Conservation (phyloP, 2,797 vertebrate genomes). For the Clamator glandarius region DNA sequence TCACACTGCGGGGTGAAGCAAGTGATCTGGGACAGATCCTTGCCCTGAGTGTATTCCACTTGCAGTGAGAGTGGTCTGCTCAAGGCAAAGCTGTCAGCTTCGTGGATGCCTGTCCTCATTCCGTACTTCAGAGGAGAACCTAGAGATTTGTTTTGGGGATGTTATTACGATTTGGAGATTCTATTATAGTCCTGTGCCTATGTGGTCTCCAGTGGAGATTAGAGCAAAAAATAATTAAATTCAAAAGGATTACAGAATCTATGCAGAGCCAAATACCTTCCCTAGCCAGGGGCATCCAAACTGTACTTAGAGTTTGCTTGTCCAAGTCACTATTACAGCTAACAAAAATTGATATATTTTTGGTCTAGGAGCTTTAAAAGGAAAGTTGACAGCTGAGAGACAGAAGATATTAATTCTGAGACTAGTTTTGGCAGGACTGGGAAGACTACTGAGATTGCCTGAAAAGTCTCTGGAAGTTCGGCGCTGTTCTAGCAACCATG, state of each 20-base stretch:
- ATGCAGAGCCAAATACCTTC: background rate
- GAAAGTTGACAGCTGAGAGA: slow-evolving; percentile 29
- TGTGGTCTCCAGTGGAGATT: background rate
- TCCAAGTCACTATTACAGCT: background rate
- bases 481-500: background rate
- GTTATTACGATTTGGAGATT: background rate
- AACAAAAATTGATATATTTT: slow-evolving; percentile 25
- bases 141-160: background rate
- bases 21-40: background rate
- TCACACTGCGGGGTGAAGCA: background rate
- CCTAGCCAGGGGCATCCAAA: background rate
- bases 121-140: background rate
- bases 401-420: slow-evolving; percentile 48
- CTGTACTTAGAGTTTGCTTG: background rate
- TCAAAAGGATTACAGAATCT: slow-evolving; percentile 22
- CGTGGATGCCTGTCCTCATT: background rate
- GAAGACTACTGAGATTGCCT: slow-evolving; percentile 49
- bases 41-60: background rate
- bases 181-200: background rate
- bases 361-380: slow-evolving; percentile 35
- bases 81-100: background rate
- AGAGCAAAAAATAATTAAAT: slow-evolving; percentile 22
- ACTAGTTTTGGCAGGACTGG: slow-evolving; percentile 23
- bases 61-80: background rate
- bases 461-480: slow-evolving; percentile 29